phyloP scores from a whole-genome alignment of 2,888 invertebrate genomes.

The Diarsia rubi region DNA sequence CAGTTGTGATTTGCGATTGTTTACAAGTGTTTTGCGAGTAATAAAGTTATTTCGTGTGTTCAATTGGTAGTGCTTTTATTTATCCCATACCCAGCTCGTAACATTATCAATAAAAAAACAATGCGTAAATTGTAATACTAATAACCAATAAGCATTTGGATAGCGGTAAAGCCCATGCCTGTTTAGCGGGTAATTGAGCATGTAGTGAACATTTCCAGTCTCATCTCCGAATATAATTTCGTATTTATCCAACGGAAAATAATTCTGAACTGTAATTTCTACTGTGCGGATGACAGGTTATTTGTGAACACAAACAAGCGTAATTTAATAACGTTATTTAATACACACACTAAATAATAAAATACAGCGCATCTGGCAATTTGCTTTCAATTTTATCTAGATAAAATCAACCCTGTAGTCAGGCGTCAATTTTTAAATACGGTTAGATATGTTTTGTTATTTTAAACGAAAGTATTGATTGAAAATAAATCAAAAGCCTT shows the following conservation, averaged over 20 bases:
- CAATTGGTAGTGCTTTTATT: too few species aligned
- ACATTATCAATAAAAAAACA: too few species aligned
- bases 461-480: conserved; percentile 20
- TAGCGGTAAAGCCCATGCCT: conserved; percentile 55
- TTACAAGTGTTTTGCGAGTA: too few species aligned
- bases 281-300: conserved; percentile 59
- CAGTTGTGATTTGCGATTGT: too few species aligned
- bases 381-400: conserved; percentile 17
- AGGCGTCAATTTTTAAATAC: conserved; percentile 1
- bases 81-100: too few species aligned
- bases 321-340: conserved; percentile 41
- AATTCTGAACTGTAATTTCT: conserved; percentile 57
- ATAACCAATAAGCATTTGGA: conserved; percentile 16
- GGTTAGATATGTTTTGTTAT: conserved; percentile 9
- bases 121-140: too few species aligned
- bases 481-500: conserved; percentile 41
- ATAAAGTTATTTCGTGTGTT: too few species aligned
- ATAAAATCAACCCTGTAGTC: conserved; percentile 28
- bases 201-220: conserved; percentile 69
- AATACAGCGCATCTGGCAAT: conserved; percentile 24
- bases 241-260: conserved; percentile 61
- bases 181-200: conserved; percentile 75
- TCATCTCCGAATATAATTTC: conserved; percentile 64
- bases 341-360: conserved; percentile 33
- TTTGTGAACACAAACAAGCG: conserved; percentile 54